Percentiles rank a stretch among this genome's conserved stretches.
These are phyloP conservation scores for Gymnobelideus leadbeateri DNA, from an alignment of 2,113 vertebrate species.

Conservation along the genomic window DNA sequence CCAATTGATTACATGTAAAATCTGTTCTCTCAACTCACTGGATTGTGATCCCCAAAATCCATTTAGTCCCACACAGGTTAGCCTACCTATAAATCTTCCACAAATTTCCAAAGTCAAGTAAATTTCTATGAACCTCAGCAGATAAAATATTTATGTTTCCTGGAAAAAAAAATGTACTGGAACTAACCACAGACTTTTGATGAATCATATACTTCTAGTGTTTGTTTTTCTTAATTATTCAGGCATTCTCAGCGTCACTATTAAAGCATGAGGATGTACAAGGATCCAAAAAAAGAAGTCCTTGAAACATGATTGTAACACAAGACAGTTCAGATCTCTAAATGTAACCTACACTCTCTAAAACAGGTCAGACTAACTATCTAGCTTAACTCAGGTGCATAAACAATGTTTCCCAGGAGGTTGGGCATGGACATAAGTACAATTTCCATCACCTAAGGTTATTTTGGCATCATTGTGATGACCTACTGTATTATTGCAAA, in stretches of 20 bases:
- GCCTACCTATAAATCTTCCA: conserved; percentile 2
- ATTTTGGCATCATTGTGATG: conserved; percentile 72
- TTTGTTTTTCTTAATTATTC: conserved; percentile 44
- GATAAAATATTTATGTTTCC: conserved; percentile 42
- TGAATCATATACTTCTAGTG: conserved; percentile 38
- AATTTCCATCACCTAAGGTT: conserved; percentile 72
- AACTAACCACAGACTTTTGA: conserved; percentile 19
- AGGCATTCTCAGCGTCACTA: neutral
- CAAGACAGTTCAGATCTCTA: conserved; percentile 46
- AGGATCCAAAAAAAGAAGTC: conserved; percentile 25
- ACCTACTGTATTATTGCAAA: conserved; percentile 78
- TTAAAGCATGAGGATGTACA: conserved; percentile 38
- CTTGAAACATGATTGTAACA: conserved; percentile 24
- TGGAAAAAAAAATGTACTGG: conserved; percentile 51
- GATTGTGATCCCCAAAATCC: neutral
- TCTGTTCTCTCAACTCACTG: neutral
- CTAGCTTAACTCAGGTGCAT: conserved; percentile 26
- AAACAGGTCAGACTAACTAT: conserved; percentile 53
- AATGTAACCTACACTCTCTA: conserved; percentile 47
- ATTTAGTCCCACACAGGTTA: neutral
- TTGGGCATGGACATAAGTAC: conserved; percentile 41
- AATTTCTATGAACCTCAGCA: conserved; percentile 16
- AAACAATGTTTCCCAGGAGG: conserved; percentile 54
- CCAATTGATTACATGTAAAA: neutral
- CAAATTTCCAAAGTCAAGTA: neutral